These are phyloP conservation scores for Augochlorella aurata DNA, from an alignment of 2,888 invertebrate species.

Conservation along the genomic window DNA sequence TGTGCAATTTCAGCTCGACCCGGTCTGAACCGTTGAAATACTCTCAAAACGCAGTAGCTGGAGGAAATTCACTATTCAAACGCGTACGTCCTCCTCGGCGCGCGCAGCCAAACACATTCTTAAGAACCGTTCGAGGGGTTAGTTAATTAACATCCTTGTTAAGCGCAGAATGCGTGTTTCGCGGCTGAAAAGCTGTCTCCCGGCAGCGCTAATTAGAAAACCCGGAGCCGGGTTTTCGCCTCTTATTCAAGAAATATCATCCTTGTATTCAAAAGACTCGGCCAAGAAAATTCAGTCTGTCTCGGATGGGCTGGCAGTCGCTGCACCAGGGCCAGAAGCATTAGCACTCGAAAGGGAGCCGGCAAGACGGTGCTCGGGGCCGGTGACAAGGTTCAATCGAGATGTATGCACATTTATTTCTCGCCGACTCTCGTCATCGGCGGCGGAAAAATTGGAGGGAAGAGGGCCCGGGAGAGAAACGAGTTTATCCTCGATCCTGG, in stretches of 20 bases:
- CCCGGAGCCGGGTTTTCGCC: background rate
- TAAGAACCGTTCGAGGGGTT: background rate
- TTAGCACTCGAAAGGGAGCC: background rate
- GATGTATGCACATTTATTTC: conserved; percentile 14
- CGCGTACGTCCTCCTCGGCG: too few relatives aligned
- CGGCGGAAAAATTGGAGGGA: conserved; percentile 17
- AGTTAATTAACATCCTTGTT: conserved; percentile 4
- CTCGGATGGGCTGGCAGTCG: background rate
- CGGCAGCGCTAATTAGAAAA: background rate
- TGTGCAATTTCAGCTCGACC: too few relatives aligned
- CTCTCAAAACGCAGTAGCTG: background rate
- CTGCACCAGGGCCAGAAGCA: background rate
- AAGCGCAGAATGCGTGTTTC: conserved; percentile 1
- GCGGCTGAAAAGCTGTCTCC: conserved; percentile 9
- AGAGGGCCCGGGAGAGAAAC: conserved; percentile 11
- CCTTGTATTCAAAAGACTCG: conserved; percentile 6
- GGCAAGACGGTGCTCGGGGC: background rate
- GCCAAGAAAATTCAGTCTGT: background rate
- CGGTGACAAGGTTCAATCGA: background rate
- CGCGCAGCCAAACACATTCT: background rate
- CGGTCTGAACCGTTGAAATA: background rate
- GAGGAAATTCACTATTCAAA: background rate
- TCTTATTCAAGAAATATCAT: conserved; percentile 3
- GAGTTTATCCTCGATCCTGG: conserved; percentile 21
- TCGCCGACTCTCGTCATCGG: background rate